Conservation (phyloP, 2,113 vertebrate genomes). For the Salvelinus alpinus region DNA sequence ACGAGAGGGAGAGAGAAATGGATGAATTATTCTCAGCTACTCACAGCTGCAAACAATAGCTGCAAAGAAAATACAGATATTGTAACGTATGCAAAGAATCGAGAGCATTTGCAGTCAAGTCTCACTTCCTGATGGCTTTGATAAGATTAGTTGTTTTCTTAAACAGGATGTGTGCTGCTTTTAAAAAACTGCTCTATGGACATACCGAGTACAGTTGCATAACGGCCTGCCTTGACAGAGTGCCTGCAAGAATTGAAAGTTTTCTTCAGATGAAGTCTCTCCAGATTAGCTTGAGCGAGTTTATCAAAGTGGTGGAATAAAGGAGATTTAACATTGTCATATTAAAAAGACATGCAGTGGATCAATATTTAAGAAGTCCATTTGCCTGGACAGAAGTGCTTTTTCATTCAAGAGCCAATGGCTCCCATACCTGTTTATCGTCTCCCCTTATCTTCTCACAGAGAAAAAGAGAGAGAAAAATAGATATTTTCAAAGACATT, state of each 20-base stretch:
- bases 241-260: slow-evolving; percentile 20
- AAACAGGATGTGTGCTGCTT: slow-evolving; percentile 75
- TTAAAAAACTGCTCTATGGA: slow-evolving; percentile 51
- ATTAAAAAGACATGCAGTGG: slow-evolving; percentile 73
- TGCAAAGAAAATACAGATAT: slow-evolving; percentile 48
- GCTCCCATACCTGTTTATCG: slow-evolving; percentile 71
- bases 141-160: slow-evolving; percentile 78
- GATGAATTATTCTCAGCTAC: slow-evolving; percentile 20
- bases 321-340: slow-evolving; percentile 71
- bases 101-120: slow-evolving; percentile 67
- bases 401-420: slow-evolving; percentile 76
- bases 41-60: slow-evolving; percentile 63
- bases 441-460: slow-evolving; percentile 60
- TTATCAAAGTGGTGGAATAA: slow-evolving; percentile 76
- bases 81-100: slow-evolving; percentile 63
- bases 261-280: slow-evolving; percentile 29
- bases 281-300: slow-evolving; percentile 44
- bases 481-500: slow-evolving; percentile 74
- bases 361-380: slow-evolving; percentile 78
- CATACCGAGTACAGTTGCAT: slow-evolving; percentile 56
- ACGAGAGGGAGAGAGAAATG: slow-evolving; percentile 16
- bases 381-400: slow-evolving; percentile 72
- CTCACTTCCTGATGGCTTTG: slow-evolving; percentile 75
- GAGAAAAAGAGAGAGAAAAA: slow-evolving; percentile 47
- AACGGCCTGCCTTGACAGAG: slow-evolving; percentile 35